Percentiles rank a stretch among this genome's conserved stretches.
These are phyloP conservation scores for Hemistola chrysoprasaria DNA, from an alignment of 2,888 invertebrate genomes.

Conservation along the genomic window DNA sequence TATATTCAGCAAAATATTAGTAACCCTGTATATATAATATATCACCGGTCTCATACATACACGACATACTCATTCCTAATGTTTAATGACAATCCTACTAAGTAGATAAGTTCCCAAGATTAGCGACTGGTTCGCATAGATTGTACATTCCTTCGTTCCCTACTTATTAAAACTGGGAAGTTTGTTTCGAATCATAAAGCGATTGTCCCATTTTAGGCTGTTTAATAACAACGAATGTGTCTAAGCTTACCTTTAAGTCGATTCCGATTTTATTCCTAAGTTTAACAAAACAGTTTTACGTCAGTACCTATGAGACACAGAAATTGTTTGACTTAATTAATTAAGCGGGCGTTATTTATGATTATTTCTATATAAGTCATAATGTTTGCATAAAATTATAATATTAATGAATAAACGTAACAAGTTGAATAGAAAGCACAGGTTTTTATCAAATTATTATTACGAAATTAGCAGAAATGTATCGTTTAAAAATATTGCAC, in stretches of 20 bases:
- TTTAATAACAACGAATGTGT: slow-evolving; percentile 73
- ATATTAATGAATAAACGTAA: slow-evolving; percentile 48
- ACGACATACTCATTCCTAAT: slow-evolving; percentile 37
- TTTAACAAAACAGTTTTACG: slow-evolving; percentile 1
- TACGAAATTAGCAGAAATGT: slow-evolving; percentile 49
- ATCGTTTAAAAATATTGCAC: slow-evolving; percentile 71
- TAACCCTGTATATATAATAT: too few relatives aligned
- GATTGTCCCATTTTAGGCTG: slow-evolving; percentile 69
- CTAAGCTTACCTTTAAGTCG: slow-evolving; percentile 38
- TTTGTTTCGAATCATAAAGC: slow-evolving; percentile 21
- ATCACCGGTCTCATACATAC: slow-evolving; percentile 13
- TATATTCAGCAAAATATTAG: too few relatives aligned
- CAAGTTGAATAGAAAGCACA: slow-evolving; percentile 68
- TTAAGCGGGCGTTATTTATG: slow-evolving; percentile 27
- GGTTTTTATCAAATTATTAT: slow-evolving; percentile 59
- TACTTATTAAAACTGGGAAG: slow-evolving; percentile 9
- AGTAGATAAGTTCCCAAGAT: slow-evolving; percentile 49
- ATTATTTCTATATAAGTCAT: slow-evolving; percentile 39
- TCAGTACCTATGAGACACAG: too few relatives aligned
- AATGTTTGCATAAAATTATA: slow-evolving; percentile 25
- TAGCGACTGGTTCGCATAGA: slow-evolving; percentile 61
- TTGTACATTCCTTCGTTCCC: slow-evolving; percentile 30
- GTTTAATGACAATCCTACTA: slow-evolving; percentile 47
- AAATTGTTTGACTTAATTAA: background rate
- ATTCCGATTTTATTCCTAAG: slow-evolving; percentile 26